Evolutionary conservation across 2,888 invertebrate species (phyloP).

Genomic region (Biston stratarius): DNA sequence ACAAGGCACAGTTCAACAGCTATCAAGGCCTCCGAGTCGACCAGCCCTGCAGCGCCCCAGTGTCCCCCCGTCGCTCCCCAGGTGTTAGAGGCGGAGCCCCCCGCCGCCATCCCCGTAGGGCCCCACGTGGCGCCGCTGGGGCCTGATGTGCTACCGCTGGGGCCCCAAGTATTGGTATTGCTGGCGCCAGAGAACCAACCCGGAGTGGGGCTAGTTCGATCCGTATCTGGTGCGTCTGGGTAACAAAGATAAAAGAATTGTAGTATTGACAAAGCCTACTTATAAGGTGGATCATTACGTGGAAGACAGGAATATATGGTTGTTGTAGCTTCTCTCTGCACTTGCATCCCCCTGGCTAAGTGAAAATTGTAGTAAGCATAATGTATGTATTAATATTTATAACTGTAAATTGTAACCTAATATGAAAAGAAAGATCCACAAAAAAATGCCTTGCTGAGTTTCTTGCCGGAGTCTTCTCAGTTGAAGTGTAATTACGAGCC

Average conservation of each 20-base stretch:
- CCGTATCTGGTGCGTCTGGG: conserved; percentile 51
- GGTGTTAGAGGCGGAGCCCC: conserved; percentile 85
- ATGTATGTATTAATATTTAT: no score
- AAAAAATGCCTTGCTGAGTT: no score
- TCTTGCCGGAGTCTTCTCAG: no score
- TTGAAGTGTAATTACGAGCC: no score
- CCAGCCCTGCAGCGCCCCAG: conserved; percentile 90
- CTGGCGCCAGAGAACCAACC: conserved; percentile 53
- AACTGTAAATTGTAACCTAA: no score
- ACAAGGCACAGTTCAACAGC: conserved; percentile 85
- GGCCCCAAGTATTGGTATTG: conserved; percentile 33
- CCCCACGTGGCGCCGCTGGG: conserved; percentile 79
- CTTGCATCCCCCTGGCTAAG: no score
- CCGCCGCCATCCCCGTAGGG: conserved; percentile 69
- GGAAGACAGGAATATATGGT: no score
- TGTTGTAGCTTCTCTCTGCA: no score
- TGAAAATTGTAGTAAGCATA: no score
- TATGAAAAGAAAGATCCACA: no score
- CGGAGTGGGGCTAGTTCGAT: conserved; percentile 60
- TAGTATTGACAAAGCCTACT: no score
- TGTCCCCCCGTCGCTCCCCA: conserved; percentile 83
- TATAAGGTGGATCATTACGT: no score
- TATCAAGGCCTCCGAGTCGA: conserved; percentile 93
- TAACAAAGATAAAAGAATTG: background rate
- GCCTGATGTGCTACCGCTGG: conserved; percentile 87